These are phyloP conservation scores for Alentia gelatinosa DNA, from an alignment of 2,888 invertebrate genomes.

Conservation along the genomic window DNA sequence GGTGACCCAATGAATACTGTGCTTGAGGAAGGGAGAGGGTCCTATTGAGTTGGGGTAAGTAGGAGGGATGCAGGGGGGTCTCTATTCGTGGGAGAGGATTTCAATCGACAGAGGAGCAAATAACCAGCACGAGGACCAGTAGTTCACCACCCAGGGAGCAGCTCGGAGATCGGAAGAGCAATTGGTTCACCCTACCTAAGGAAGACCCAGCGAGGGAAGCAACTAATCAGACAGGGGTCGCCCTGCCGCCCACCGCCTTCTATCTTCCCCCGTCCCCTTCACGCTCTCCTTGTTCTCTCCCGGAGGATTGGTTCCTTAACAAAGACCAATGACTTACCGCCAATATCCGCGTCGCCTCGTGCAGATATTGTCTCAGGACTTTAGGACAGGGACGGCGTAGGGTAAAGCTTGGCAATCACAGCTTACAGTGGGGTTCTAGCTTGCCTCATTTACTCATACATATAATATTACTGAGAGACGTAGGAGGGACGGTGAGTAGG, in stretches of 20 bases:
- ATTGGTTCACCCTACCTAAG: background rate
- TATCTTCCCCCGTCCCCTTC: background rate
- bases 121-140: background rate
- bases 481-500: no score
- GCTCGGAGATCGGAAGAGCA: no score
- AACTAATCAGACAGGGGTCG: slow-evolving; percentile 6
- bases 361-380: slow-evolving; percentile 7
- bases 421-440: background rate
- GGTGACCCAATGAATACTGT: no score
- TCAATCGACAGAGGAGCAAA: background rate
- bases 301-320: slow-evolving; percentile 15
- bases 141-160: background rate
- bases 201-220: background rate
- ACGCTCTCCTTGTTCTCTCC: background rate
- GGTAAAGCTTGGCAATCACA: background rate
- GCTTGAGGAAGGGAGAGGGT: no score
- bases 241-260: background rate
- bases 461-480: no score
- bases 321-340: slow-evolving; percentile 22
- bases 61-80: no score
- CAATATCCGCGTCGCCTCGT: background rate
- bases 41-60: no score
- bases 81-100: background rate
- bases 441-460: background rate
- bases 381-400: background rate